These are phyloP conservation scores for Leptopilina clavipes DNA, from an alignment of 1,140 invertebrate species.

Conservation along the genomic window DNA sequence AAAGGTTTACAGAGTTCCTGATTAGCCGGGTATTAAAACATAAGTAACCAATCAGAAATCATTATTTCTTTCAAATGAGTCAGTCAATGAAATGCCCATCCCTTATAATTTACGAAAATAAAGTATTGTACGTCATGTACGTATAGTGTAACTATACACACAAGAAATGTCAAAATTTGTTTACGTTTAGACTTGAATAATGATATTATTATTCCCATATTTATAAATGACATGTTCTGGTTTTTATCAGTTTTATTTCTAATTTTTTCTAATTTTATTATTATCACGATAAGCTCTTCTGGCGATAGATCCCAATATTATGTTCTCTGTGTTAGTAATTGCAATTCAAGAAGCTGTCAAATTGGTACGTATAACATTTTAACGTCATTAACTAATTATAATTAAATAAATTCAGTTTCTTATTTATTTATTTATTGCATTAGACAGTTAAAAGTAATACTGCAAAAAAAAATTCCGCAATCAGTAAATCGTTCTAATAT, in stretches of 20 bases:
- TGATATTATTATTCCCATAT: not conserved
- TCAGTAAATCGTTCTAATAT: too few relatives aligned
- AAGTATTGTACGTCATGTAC: too few relatives aligned
- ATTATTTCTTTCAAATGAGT: too few relatives aligned
- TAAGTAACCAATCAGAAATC: too few relatives aligned
- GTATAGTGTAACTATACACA: too few relatives aligned
- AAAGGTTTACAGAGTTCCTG: too few relatives aligned
- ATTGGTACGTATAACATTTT: conserved; percentile 54
- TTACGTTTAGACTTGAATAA: too few relatives aligned
- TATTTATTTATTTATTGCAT: not conserved
- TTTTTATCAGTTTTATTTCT: conserved; percentile 10
- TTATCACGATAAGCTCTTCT: conserved; percentile 54
- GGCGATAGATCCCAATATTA: conserved; percentile 70
- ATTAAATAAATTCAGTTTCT: not conserved
- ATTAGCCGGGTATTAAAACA: too few relatives aligned
- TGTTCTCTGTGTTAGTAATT: conserved; percentile 68
- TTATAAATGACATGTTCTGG: not conserved
- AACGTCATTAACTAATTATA: conserved; percentile 38
- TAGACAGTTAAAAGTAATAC: not conserved
- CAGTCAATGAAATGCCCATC: too few relatives aligned
- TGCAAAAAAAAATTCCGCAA: not conserved
- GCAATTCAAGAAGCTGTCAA: conserved; percentile 66
- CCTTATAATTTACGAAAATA: too few relatives aligned
- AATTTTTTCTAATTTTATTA: conserved; percentile 39
- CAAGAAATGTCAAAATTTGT: too few relatives aligned